phyloP scores from a whole-genome alignment of 2,797 vertebrate genomes.

The Distichodus sexfasciatus region DNA sequence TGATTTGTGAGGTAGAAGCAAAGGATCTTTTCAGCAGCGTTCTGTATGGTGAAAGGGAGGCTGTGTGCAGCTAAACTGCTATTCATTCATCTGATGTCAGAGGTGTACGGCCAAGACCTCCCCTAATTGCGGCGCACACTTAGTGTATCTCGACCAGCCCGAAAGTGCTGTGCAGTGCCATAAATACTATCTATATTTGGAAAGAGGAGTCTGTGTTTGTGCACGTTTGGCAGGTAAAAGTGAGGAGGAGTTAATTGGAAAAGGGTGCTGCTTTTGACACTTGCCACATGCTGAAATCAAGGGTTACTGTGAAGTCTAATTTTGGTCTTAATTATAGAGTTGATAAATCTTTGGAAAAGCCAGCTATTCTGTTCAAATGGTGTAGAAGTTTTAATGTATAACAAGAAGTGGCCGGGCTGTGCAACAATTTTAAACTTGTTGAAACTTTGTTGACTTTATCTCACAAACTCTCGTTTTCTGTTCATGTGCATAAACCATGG shows the following conservation, averaged over 20 bases:
- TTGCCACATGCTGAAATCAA: not conserved
- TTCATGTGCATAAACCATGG: not conserved
- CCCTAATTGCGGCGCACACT: conserved; percentile 46
- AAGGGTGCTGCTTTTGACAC: conserved; percentile 6
- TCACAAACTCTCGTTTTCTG: not conserved
- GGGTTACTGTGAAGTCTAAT: too few species aligned
- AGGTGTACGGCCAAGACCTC: conserved; percentile 15
- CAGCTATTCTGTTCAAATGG: too few species aligned
- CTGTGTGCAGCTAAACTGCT: conserved; percentile 62
- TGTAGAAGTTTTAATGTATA: too few species aligned
- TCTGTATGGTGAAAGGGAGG: conserved; percentile 73
- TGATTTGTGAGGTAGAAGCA: not conserved
- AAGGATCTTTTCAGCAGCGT: conserved; percentile 61
- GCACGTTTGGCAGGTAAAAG: conserved; percentile 47
- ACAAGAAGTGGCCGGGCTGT: too few species aligned
- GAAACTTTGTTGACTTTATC: too few species aligned
- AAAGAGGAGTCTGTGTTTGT: conserved; percentile 65
- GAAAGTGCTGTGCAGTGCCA: conserved; percentile 47
- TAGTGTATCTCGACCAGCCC: conserved; percentile 42
- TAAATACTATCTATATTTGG: conserved; percentile 58
- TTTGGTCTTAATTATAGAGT: too few species aligned
- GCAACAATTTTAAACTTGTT: too few species aligned
- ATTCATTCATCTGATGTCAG: conserved; percentile 68
- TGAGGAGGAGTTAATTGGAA: conserved; percentile 41
- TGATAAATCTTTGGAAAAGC: too few species aligned